Conservation (phyloP, 2,888 invertebrate species). For the Eutolmus rufibarbis region DNA sequence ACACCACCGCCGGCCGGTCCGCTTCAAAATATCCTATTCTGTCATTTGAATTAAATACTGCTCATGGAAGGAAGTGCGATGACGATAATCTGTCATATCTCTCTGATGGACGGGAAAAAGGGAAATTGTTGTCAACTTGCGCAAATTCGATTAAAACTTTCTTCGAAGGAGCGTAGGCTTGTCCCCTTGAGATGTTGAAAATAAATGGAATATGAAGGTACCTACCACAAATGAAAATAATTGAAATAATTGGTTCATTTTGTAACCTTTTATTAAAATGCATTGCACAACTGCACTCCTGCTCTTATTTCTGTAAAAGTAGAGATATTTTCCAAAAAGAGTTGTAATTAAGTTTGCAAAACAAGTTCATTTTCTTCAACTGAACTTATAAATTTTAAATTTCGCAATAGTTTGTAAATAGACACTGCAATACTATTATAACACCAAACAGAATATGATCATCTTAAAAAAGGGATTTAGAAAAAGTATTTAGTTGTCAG, state of each 20-base stretch:
- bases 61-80: slow-evolving; percentile 12
- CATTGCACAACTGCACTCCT: neutral
- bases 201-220: neutral
- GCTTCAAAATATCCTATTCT: neutral
- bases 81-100: slow-evolving; percentile 34
- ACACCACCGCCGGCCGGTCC: neutral
- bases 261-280: neutral
- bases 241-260: neutral
- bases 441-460: neutral
- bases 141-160: slow-evolving; percentile 27
- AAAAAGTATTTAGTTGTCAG: neutral
- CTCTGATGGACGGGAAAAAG: slow-evolving; percentile 9
- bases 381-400: neutral
- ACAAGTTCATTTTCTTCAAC: neutral
- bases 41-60: slow-evolving; percentile 22
- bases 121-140: slow-evolving; percentile 31
- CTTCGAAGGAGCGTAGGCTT: neutral
- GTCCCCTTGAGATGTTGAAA: neutral
- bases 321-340: too few relatives aligned
- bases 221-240: neutral
- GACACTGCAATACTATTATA: neutral
- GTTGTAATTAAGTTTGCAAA: neutral
- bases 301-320: neutral
- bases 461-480: neutral
- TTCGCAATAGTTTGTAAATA: neutral